Base-by-base conservation (phyloP, 1,140 invertebrate genomes). In the Drosophila cardini region DNA sequence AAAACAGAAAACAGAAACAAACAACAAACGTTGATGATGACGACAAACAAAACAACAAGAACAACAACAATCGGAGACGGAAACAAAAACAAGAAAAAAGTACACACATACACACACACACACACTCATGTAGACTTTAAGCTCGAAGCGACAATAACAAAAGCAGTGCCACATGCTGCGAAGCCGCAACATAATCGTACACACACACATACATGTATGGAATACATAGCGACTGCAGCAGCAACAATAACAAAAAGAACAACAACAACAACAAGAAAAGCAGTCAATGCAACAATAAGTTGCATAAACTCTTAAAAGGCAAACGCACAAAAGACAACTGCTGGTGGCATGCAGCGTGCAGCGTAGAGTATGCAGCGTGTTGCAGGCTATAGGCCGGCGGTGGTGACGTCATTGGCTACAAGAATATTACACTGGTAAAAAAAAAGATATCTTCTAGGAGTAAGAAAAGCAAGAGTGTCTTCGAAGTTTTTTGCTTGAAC, bases 241-340 rank as follows among this genome's bases (percentile, higher is more conserved):
- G 55, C 55, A 58, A 43, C 65, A 63, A 50, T 48, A 78, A 32
- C 53, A n/a, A n/a, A n/a, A n/a, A n/a, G n/a, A n/a, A n/a, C n/a
- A n/a, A n/a, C n/a, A 48, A 56, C 48, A 60, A 38, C 71, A 63
- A 56, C 55, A 78, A 43, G 45, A 48, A 67, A n/a, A 62, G 50
- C 48, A 57, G 40, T 50, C 62, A 76, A 26, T 70, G 61, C 56
- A 74, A 61, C 76, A 78, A 62, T 55, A 85, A 50, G 75, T 78
- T 78, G 81, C 75, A 78, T 65, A 86, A 86, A 86, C 78, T 71
- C 71, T 63, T 68, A 86, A 77, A 82, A 76, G 73, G 68, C 76
- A 83, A 72, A 55, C 42, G 76, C 73, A 76, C 74, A 86, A 86
- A 78, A 76, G 78, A 78, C 78, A 85, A 65, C 72, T 76, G 13